These are phyloP conservation scores for Dynastes hyllus DNA, from an alignment of 2,888 invertebrate genomes.

Conservation along the genomic window DNA sequence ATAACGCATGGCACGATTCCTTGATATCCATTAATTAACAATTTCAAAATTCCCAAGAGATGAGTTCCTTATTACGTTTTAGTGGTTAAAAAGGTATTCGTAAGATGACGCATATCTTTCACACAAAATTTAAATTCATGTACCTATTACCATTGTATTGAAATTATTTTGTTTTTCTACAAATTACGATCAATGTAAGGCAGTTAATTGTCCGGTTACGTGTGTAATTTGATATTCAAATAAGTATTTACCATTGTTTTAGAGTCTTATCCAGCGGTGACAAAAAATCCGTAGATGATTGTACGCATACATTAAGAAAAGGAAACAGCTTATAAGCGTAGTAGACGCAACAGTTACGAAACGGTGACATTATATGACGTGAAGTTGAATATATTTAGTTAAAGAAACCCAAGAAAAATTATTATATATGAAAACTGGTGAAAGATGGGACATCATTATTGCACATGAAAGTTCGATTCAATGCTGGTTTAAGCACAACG, in stretches of 20 bases:
- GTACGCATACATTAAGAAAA: slow-evolving; percentile 5
- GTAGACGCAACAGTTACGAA: background rate
- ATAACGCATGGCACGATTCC: background rate
- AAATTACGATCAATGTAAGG: slow-evolving; percentile 34
- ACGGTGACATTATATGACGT: background rate
- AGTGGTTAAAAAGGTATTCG: background rate
- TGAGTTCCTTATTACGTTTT: background rate
- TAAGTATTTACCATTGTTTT: slow-evolving; percentile 24
- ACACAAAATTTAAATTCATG: slow-evolving; percentile 15
- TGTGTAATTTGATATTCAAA: slow-evolving; percentile 37
- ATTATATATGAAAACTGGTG: too few species aligned
- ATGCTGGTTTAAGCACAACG: too few species aligned
- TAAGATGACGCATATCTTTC: slow-evolving; percentile 10
- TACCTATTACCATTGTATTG: slow-evolving; percentile 30
- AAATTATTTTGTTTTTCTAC: slow-evolving; percentile 31
- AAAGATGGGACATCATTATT: too few species aligned
- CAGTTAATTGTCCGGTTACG: slow-evolving; percentile 18
- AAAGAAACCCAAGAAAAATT: too few species aligned
- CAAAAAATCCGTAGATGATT: slow-evolving; percentile 5
- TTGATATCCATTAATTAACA: background rate
- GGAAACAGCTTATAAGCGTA: background rate
- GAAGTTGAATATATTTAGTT: background rate
- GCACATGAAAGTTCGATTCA: too few species aligned
- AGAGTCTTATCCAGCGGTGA: slow-evolving; percentile 18
- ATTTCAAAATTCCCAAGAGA: background rate